phyloP scores from a whole-genome alignment of 92 coral and sea anemone species.

The Hydrozoanthus gracilis region DNA sequence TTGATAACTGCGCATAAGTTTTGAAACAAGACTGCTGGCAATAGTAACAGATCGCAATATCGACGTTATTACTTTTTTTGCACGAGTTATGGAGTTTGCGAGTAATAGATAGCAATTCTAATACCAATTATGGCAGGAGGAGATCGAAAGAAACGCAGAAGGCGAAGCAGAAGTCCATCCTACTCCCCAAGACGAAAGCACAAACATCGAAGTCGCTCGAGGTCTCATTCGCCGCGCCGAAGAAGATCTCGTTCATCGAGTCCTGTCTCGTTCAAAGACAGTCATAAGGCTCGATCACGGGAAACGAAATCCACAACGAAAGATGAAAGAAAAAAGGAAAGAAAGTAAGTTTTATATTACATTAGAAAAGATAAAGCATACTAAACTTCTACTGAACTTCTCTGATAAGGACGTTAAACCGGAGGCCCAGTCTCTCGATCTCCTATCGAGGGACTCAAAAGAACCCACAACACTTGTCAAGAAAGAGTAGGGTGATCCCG shows the following conservation, averaged over 20 bases:
- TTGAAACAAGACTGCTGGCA: constrained; percentile 41
- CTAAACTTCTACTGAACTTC: no score
- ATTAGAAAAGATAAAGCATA: no score
- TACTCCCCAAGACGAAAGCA: constrained; percentile 77
- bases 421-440: no score
- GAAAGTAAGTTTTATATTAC: constrained; percentile 16
- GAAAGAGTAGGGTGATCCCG: no score
- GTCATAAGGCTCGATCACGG: constrained; percentile 15
- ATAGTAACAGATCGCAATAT: background rate
- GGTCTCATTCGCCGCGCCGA: constrained; percentile 65
- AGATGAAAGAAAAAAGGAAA: constrained; percentile 60
- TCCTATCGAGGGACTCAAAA: no score
- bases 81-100: background rate
- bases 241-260: constrained; percentile 56
- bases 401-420: no score
- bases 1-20: constrained; percentile 16
- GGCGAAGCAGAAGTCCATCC: constrained; percentile 87
- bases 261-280: constrained; percentile 56
- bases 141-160: constrained; percentile 77
- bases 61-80: constrained; percentile 10
- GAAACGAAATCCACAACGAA: constrained; percentile 45
- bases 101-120: background rate
- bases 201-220: constrained; percentile 67
- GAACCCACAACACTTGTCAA: no score
- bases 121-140: constrained; percentile 70